A percentile compares a stretch with the other conserved stretches of the same genome.
These are phyloP conservation scores for Leptinotarsa rubiginosa DNA, from an alignment of 2,888 invertebrate species.

Conservation along the genomic window DNA sequence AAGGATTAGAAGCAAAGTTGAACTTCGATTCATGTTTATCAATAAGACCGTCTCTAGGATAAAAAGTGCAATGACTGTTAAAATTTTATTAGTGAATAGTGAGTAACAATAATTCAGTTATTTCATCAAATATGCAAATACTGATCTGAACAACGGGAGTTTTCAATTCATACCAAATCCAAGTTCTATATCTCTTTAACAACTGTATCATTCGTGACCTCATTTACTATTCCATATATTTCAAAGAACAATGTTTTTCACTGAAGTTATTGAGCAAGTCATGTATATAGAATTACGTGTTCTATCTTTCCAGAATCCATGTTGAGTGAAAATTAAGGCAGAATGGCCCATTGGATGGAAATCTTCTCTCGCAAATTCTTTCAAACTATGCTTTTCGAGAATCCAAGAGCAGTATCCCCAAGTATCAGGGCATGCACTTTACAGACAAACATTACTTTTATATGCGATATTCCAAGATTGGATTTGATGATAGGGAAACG, in stretches of 20 bases:
- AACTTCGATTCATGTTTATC: no score
- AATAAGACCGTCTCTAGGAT: no score
- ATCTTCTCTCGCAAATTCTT: background rate
- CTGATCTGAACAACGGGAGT: background rate
- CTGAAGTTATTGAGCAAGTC: background rate
- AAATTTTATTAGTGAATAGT: no score
- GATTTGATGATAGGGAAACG: conserved; percentile 1
- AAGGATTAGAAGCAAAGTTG: no score
- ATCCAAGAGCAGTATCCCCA: background rate
- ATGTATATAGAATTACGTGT: conserved; percentile 11
- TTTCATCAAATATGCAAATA: background rate
- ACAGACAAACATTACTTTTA: conserved; percentile 7
- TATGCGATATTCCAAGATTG: conserved; percentile 8
- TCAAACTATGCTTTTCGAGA: background rate
- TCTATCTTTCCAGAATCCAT: conserved; percentile 1
- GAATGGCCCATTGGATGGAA: background rate
- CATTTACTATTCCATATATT: background rate
- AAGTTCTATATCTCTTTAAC: background rate
- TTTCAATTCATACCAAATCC: background rate
- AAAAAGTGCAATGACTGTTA: no score
- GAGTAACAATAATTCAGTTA: background rate
- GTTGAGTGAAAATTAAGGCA: conserved; percentile 23
- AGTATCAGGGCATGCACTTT: conserved; percentile 11
- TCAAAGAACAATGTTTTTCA: background rate
- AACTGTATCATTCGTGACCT: background rate